A percentile compares a stretch with the other conserved stretches of the same genome.
Evolutionary conservation across 2,888 invertebrate genomes (phyloP).

Genomic region (Ctenicera cuprea): DNA sequence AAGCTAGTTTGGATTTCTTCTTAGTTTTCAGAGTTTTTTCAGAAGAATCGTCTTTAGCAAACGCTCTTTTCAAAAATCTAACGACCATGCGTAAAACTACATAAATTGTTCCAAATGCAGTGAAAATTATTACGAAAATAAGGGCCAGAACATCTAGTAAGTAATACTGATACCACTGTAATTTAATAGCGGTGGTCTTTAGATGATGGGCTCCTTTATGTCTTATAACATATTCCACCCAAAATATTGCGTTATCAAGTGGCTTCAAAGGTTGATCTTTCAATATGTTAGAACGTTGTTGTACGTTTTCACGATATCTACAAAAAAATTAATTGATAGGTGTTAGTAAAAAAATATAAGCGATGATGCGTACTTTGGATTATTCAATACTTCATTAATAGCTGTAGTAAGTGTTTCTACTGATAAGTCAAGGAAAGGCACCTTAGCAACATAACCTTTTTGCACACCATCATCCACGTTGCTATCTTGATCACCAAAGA

Average conservation of each 20-base stretch:
- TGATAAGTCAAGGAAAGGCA: slow-evolving; percentile 70
- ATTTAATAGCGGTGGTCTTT: slow-evolving; percentile 55
- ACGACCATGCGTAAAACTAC: background rate
- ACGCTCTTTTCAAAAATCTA: background rate
- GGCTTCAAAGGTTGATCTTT: slow-evolving; percentile 60
- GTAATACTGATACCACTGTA: slow-evolving; percentile 60
- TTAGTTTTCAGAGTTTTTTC: background rate
- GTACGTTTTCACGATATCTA: slow-evolving; percentile 57
- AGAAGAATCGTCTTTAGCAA: background rate
- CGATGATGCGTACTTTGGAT: slow-evolving; percentile 63
- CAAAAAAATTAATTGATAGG: slow-evolving; percentile 15
- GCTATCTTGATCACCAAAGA: slow-evolving; percentile 73
- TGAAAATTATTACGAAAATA: background rate
- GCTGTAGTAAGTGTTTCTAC: slow-evolving; percentile 69
- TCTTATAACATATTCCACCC: slow-evolving; percentile 63
- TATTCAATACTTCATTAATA: slow-evolving; percentile 68
- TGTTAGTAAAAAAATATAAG: background rate
- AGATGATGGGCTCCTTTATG: slow-evolving; percentile 61
- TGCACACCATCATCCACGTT: slow-evolving; percentile 71
- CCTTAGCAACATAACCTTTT: slow-evolving; percentile 69
- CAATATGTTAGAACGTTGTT: slow-evolving; percentile 56
- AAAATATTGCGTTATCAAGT: slow-evolving; percentile 62
- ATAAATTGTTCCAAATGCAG: background rate
- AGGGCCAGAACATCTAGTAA: slow-evolving; percentile 58
- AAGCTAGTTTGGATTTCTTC: too few relatives aligned